Evolutionary conservation across 2,888 invertebrate genomes (phyloP), one percentile per base, ranked within the genome.

Genomic region (Thecophora atra): DNA sequence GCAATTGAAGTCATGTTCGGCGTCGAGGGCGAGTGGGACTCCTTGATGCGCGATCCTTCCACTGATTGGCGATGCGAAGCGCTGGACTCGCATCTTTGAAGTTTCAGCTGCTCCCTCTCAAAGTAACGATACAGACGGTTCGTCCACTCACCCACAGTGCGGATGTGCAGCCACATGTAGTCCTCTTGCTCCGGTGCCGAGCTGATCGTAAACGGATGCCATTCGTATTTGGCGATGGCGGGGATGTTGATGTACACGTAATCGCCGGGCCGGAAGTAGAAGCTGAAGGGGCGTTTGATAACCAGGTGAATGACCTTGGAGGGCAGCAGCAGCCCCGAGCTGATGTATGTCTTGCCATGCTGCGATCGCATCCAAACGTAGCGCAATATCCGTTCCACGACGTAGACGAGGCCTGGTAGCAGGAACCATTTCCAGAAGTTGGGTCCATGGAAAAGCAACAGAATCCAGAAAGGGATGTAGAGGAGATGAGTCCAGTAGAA

Each of bases 191-290:
- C 97, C 0, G 98, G 98, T 8, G 97, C 96, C 80, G 96, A 96
- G 88, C 97, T 97, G 77, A 98, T 94, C 1, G 98, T 98, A 82
- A 98, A 97, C 0, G 98, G 97, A 89, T 98, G 98, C 97, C 97
- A 98, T 87, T 98, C 98, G 81, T 95, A 95, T 72, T 91, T 91
- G 0, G 98, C 97, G 74, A 98, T 96, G 7, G 91, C 91, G 0
- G 98, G 98, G 69, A 98, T 93, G 81, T 96, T 95, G 0, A 97
- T 93, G 82, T 96, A 98, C 51, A 97, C 91, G 83, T 97, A 98
- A 87, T 98, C 98, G 0, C 98, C 98, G 0, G 98, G 95, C 81
- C 93, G 92, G 86, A 94, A 98, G 81, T 93, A 91, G 83, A 98
- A 96, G 82, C 94, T 92, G 0, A 91, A 88, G 0, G 98, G 97